Conservation (phyloP, 1,140 invertebrate genomes). For the Drosophila tsacasi region DNA sequence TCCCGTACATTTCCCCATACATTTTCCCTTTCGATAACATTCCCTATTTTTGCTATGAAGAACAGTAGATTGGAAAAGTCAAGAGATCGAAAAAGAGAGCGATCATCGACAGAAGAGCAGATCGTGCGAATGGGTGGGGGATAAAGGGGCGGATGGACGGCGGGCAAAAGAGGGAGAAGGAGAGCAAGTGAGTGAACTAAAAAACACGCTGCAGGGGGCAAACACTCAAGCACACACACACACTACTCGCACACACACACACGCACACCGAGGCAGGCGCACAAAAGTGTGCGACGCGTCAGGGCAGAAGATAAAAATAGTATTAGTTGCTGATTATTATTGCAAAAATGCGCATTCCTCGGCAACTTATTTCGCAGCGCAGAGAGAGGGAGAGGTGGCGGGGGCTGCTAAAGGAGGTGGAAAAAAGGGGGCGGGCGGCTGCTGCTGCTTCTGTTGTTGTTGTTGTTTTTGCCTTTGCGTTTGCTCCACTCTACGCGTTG, state of each 20-base stretch:
- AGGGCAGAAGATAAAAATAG: slow-evolving; percentile 83
- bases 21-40: slow-evolving; percentile 9
- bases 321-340: slow-evolving; percentile 85
- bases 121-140: background rate
- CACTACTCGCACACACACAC: slow-evolving; percentile 31
- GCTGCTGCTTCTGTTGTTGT: slow-evolving; percentile 41
- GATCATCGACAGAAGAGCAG: slow-evolving; percentile 28
- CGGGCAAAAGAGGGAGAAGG: background rate
- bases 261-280: slow-evolving; percentile 1
- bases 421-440: slow-evolving; percentile 41
- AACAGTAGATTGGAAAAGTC: slow-evolving; percentile 1
- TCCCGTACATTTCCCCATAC: background rate
- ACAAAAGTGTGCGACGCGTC: slow-evolving; percentile 47
- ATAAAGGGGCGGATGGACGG: slow-evolving; percentile 4
- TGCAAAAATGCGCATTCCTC: slow-evolving; percentile 84
- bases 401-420: slow-evolving; percentile 9
- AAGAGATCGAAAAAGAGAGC: slow-evolving; percentile 29
- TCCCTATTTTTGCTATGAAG: background rate
- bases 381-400: background rate
- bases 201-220: slow-evolving; percentile 50
- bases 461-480: slow-evolving; percentile 40
- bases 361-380: slow-evolving; percentile 71
- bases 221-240: slow-evolving; percentile 44
- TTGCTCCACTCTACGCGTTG: slow-evolving; percentile 57
- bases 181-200: slow-evolving; percentile 38